Evolutionary conservation across 2,888 invertebrate genomes (phyloP), one percentile per base, ranked within the genome.

Genomic region (Galerucella pusilla): DNA sequence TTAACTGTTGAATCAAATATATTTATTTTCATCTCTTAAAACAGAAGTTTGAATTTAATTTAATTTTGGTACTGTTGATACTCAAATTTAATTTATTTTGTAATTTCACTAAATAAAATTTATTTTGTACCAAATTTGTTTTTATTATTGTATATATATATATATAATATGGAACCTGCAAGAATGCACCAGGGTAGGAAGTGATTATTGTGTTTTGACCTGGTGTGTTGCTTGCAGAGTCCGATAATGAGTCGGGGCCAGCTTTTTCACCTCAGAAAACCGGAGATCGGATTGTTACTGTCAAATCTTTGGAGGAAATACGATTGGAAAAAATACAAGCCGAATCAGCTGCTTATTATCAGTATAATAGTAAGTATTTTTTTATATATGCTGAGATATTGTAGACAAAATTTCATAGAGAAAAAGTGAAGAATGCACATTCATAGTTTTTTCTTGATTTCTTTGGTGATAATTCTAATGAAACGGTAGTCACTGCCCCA

Each of bases 211-310:
- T 52, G 46, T 74, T 7, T 64, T 73, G 77, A 75, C 78, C 78
- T 75, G 87, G 86, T 91, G 91, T 92, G 90, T 93, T 89, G 10
- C 91, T 93, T 93, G 90, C 92, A 94, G 94, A 94, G 88, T 93
- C 94, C 84, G 93, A 94, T 90, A 92, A 90, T 87, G 94, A 94
- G 90, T 93, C 93, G 86, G 90, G 90, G 81, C 91, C 92, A 42
- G 91, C 92, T 52, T 88, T 89, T 74, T 91, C 91, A 79, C 93
- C 93, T 76, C 84, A 84, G 77, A 90, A 90, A 87, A 81, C 82
- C 86, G 88, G 63, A 75, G 89, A 90, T 84, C 87, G 88, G 49
- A 80, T 83, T 35, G 88, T 87, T 61, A 85, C 88, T 78, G 88
- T 90, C 77, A 93, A 93, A 88, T 92, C 92, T 0, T 90, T 92